Evolutionary conservation across 1,140 invertebrate species (phyloP).

Genomic region (Helicoverpa zea): DNA sequence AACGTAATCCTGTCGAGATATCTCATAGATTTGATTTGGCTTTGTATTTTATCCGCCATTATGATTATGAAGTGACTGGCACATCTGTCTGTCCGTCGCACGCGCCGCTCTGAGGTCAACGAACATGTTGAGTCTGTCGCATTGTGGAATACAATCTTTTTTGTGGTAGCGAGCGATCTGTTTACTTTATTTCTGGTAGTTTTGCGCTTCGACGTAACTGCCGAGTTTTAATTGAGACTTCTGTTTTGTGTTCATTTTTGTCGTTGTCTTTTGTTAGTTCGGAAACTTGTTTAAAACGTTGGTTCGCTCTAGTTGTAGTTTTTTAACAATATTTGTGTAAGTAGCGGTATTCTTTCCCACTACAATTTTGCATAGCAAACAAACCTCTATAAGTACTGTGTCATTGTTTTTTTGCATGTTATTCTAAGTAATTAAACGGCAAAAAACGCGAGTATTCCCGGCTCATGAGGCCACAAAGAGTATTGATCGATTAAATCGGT

Average conservation of each 20-base stretch:
- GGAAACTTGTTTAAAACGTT: not conserved
- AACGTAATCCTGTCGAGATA: slow-evolving; percentile 80
- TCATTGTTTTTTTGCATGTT: not conserved
- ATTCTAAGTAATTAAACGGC: slow-evolving; percentile 21
- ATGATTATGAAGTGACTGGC: slow-evolving; percentile 80
- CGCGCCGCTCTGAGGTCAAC: slow-evolving; percentile 73
- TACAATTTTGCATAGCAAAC: not conserved
- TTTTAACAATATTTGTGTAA: not conserved
- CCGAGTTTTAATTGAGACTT: slow-evolving; percentile 40
- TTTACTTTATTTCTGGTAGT: slow-evolving; percentile 51
- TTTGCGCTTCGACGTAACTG: slow-evolving; percentile 8
- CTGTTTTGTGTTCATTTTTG: slow-evolving; percentile 36
- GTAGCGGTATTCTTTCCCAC: not conserved
- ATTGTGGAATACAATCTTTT: slow-evolving; percentile 50
- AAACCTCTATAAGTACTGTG: not conserved
- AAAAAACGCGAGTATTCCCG: slow-evolving; percentile 43
- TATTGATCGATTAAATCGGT: slow-evolving; percentile 66
- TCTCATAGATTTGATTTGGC: slow-evolving; percentile 77
- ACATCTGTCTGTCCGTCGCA: slow-evolving; percentile 72
- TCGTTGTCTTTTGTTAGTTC: not conserved
- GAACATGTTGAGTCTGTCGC: slow-evolving; percentile 67
- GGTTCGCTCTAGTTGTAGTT: not conserved
- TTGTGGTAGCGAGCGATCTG: slow-evolving; percentile 48
- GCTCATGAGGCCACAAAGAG: slow-evolving; percentile 37
- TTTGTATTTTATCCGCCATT: slow-evolving; percentile 76